A percentile compares a stretch with the other conserved stretches of the same genome.
Conservation (phyloP, 2,113 vertebrate genomes). For the Indicator maculatus region DNA sequence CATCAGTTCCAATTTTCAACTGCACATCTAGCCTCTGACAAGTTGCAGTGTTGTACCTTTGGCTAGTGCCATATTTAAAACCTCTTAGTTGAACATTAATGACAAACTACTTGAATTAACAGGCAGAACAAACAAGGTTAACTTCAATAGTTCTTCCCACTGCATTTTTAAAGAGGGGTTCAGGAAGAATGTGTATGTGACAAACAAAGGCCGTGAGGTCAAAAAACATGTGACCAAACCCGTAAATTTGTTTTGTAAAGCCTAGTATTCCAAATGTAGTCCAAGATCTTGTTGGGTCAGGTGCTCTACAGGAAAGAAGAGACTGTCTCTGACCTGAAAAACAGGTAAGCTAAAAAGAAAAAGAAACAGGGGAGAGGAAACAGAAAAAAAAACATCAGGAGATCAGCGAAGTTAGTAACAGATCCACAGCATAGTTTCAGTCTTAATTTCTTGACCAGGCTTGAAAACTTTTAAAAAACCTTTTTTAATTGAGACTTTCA, state of each 20-base stretch:
- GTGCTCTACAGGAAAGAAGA: background rate
- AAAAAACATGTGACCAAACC: background rate
- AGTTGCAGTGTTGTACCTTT: background rate
- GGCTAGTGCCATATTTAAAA: background rate
- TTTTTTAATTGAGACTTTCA: background rate
- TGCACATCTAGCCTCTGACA: background rate
- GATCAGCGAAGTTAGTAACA: background rate
- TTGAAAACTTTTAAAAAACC: background rate
- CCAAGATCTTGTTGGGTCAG: background rate
- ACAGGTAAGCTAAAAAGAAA: background rate
- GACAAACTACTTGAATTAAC: background rate
- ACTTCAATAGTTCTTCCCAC: background rate
- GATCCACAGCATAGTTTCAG: background rate
- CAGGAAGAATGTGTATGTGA: background rate
- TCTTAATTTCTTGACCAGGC: background rate
- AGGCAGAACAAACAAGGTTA: background rate
- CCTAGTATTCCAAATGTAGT: background rate
- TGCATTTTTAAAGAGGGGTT: background rate
- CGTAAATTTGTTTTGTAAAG: background rate
- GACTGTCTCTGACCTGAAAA: background rate
- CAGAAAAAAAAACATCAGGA: background rate
- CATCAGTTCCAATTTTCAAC: background rate
- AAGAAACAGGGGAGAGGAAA: background rate
- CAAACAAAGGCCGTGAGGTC: background rate
- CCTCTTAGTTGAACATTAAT: background rate